Evolutionary conservation across 2,113 vertebrate species (phyloP).

Genomic region (Zosterops borbonicus): DNA sequence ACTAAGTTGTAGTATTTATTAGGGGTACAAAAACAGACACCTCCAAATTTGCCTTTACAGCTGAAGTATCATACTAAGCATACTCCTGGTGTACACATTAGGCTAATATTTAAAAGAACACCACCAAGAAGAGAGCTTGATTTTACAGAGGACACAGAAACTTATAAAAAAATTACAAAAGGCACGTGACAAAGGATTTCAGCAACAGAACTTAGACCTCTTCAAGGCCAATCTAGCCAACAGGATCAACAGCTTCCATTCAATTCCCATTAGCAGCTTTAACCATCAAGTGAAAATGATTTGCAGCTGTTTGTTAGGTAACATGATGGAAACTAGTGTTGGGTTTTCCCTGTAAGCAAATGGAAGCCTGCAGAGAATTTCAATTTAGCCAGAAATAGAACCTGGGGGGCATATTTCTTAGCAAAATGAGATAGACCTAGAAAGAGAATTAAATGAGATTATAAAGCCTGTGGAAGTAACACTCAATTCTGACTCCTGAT

Average conservation of each 20-base stretch:
- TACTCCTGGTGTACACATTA: background rate
- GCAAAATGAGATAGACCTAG: slow-evolving; percentile 5
- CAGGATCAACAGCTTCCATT: background rate
- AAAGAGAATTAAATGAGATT: slow-evolving; percentile 37
- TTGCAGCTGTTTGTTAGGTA: background rate
- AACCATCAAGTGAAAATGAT: background rate
- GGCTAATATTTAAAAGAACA: background rate
- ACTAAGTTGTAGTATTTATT: background rate
- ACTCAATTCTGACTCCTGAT: background rate
- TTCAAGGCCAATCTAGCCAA: background rate
- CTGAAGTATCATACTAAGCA: background rate
- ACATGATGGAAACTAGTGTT: background rate
- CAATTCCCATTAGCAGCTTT: background rate
- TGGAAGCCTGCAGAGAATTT: slow-evolving; percentile 1
- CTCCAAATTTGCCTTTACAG: background rate
- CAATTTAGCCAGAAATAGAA: slow-evolving; percentile 3
- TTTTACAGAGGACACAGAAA: background rate
- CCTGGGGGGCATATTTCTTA: background rate
- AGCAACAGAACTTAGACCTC: background rate
- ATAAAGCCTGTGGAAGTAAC: background rate
- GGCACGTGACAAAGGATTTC: background rate
- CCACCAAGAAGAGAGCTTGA: background rate
- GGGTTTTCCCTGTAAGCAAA: slow-evolving; percentile 9
- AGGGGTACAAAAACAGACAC: background rate
- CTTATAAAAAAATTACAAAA: background rate